Evolutionary conservation across 1,140 invertebrate genomes (phyloP).

Genomic region (Drosophila leontia): DNA sequence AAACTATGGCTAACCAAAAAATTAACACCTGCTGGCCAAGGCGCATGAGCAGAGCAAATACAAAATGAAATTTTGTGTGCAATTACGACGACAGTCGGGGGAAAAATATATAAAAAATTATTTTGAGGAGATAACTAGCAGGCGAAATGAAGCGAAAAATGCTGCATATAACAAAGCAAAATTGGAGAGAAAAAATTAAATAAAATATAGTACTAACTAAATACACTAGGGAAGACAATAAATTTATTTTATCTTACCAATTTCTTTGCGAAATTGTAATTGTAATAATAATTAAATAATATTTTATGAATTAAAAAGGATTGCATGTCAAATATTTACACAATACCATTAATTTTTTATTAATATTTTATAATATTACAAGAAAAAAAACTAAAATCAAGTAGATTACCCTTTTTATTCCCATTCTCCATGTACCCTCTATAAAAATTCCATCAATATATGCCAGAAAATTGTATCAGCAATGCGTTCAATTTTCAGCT

Average conservation of each 20-base stretch:
- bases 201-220: background rate
- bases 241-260: background rate
- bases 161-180: constrained; percentile 21
- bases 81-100: constrained; percentile 50
- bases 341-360: background rate
- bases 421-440: background rate
- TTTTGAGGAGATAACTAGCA: constrained; percentile 46
- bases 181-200: background rate
- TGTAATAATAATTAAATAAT: no score
- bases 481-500: constrained; percentile 70
- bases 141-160: constrained; percentile 34
- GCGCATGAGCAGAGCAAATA: constrained; percentile 51
- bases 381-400: background rate
- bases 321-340: no score
- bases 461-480: constrained; percentile 72
- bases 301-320: background rate
- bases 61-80: constrained; percentile 60
- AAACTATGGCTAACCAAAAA: constrained; percentile 62
- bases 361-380: background rate
- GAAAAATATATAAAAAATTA: constrained; percentile 21
- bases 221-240: background rate
- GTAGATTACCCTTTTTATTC: no score
- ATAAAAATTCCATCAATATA: constrained; percentile 1
- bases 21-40: constrained; percentile 69
- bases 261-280: background rate